phyloP scores from a whole-genome alignment of 2,797 vertebrate genomes.

The Telmatherina bonti region DNA sequence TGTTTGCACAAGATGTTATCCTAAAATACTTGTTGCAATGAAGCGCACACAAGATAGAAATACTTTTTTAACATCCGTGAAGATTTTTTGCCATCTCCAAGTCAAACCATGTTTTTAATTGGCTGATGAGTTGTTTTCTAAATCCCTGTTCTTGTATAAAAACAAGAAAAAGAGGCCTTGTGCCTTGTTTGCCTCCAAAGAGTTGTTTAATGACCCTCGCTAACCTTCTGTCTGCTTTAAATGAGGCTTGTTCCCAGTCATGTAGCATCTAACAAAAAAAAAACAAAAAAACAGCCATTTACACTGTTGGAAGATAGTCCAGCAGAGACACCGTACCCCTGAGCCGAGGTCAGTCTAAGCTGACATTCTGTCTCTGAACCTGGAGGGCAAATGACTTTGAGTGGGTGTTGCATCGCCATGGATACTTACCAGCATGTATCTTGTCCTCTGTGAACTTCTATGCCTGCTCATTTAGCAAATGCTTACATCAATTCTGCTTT shows the following conservation, averaged over 20 bases:
- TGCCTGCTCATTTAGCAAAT: constrained; percentile 20
- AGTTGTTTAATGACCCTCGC: constrained; percentile 46
- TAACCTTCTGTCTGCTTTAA: constrained; percentile 53
- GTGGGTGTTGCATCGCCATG: constrained; percentile 43
- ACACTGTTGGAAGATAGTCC: constrained; percentile 28
- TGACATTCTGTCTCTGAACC: constrained; percentile 54
- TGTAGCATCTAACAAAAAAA: constrained; percentile 21
- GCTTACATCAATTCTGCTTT: constrained; percentile 5
- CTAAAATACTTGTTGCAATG: no score
- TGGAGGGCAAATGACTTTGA: constrained; percentile 34
- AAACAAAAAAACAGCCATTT: constrained; percentile 38
- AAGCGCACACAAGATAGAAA: no score
- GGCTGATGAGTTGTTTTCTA: constrained; percentile 14
- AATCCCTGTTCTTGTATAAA: constrained; percentile 4
- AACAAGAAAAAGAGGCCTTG: constrained; percentile 20
- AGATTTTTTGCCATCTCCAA: neutral
- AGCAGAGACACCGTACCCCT: constrained; percentile 26
- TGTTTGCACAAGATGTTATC: no score
- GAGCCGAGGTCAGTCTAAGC: constrained; percentile 57
- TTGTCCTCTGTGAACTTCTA: constrained; percentile 14
- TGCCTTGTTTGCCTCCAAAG: constrained; percentile 63
- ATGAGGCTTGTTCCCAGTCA: constrained; percentile 46
- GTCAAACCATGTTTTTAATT: constrained; percentile 15
- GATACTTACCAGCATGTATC: constrained; percentile 38
- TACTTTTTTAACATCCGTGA: neutral